Evolutionary conservation across 2,797 vertebrate species (phyloP), one percentile per base, ranked within the genome.

Genomic region (Chiloscyllium punctatum): DNA sequence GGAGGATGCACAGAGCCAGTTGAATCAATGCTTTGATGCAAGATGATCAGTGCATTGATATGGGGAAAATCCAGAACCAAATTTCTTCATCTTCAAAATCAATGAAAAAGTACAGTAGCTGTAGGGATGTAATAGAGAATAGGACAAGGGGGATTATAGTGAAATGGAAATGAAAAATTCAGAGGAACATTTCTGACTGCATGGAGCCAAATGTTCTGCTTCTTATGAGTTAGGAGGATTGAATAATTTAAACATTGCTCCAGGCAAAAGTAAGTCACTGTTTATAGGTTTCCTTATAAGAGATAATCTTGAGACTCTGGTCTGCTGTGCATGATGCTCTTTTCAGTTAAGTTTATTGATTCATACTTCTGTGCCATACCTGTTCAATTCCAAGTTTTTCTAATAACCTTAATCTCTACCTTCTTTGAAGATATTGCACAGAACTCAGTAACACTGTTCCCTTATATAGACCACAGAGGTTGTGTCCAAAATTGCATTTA

Each of bases 281-380:
- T 74, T 30, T 74, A 72, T n/a, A 77, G 71, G 27, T 72, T 95
- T 95, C 30, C 94, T n/a, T 74, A 74, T 77, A n/a, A 53, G 72
- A 77, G 94, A 95, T 33, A 77, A 77, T 95, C 94, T 51, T 95
- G 69, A n/a, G 71, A 30, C 15, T 48, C 69, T 69, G 72, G 42
- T 74, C 69, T 74, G 48, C 48, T 94, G 25, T 57, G 71, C 51
- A 33, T 27, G 71, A 51, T 74, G 27, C 27, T 53, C 42, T 95
- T 95, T 95, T 53, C 94, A 95, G 51, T 95, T 77, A 30, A 53
- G 30, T 95, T 95, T 95, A 95, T 95, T 95, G 94, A 77, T 95
- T 77, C 74, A 51, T 95, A 95, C 48, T 16, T 53, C 42, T 77
- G 30, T 77, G 13, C n/a, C 15, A 53, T 77, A 95, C 94, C 71